Percentiles rank a stretch among this genome's conserved stretches.
Conservation (phyloP, 2,888 invertebrate species). For the Punctoribates punctum region DNA sequence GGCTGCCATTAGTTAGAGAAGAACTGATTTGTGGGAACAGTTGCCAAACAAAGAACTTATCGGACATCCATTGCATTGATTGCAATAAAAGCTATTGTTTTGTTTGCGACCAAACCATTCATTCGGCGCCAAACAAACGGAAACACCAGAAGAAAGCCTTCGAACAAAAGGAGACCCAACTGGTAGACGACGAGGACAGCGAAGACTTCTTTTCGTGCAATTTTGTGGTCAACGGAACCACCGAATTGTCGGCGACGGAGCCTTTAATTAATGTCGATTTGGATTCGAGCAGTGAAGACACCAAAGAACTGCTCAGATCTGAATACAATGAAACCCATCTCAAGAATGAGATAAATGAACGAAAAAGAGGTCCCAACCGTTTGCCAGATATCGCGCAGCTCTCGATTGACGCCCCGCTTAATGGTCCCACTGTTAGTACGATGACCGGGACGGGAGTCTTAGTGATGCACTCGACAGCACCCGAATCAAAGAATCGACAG, state of each 20-base stretch:
- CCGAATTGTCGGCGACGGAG: background rate
- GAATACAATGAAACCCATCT: constrained; percentile 19
- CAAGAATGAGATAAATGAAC: background rate
- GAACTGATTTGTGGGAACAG: constrained; percentile 52
- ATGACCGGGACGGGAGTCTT: background rate
- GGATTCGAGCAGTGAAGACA: constrained; percentile 14
- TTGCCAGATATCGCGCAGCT: constrained; percentile 42
- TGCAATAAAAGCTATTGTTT: constrained; percentile 52
- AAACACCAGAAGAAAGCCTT: constrained; percentile 48
- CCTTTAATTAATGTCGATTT: constrained; percentile 10
- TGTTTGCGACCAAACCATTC: constrained; percentile 52
- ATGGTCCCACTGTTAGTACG: background rate
- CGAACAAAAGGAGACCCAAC: constrained; percentile 47
- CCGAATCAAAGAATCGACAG: constrained; percentile 46
- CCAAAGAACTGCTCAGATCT: background rate
- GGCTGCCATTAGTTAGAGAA: constrained; percentile 50
- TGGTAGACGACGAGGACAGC: constrained; percentile 38
- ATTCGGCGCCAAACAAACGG: constrained; percentile 46
- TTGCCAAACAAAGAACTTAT: constrained; percentile 52
- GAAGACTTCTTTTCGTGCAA: constrained; percentile 46
- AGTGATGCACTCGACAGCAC: constrained; percentile 17
- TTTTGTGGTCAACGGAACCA: background rate
- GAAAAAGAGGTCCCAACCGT: background rate
- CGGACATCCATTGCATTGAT: constrained; percentile 53
- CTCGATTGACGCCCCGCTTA: constrained; percentile 10